Base-by-base conservation (phyloP, 2,113 vertebrate genomes). In the Oriolus oriolus region DNA sequence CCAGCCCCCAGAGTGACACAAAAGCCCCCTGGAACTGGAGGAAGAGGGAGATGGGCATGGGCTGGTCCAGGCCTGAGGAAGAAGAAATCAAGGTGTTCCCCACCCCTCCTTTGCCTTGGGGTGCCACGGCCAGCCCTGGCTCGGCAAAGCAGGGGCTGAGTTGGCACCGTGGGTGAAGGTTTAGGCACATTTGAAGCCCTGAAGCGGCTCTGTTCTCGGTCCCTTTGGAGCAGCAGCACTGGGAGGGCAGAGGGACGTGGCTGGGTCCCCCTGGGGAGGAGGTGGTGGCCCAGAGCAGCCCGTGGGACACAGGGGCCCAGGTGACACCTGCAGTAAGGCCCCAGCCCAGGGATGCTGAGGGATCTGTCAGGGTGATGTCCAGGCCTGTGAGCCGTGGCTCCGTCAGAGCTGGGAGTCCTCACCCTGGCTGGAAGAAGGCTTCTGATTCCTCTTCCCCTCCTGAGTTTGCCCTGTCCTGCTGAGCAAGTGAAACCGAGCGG, bases 331-430 rank as follows among this genome's bases (percentile, higher is more conserved):
- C 15, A 54, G 4, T 16, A 20, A n/a, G 16, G 6, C 16, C 50
- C 30, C 61, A 50, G 13, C 26, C 61, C 1, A 1, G 44, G 33
- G 20, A 5, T 37, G 49, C 13, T 6, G 26, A 1, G 31, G 13
- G 5, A 16, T 18, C 52, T 1, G 0, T 5, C 45, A 7, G 1
- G 5, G 63, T 1, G 39, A 24, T 1, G 27, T 3, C 1, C 17
- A 9, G 22, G 10, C 10, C 49, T 5, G 28, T 0, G 37, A 39
- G 44, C 31, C 0, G 4, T 15, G 10, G 28, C 19, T 28, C 47
- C 33, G 19, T 31, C 73, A 7, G 87, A 35, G 49, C 76, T 68
- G 81, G 8, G 31, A 70, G 4, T 26, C 12, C 79, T 53, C 4
- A 0, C 0, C 30, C 76, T 30, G 71, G 30, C 76, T 73, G 44